Evolutionary conservation across 2,888 invertebrate genomes (phyloP), one percentile per base, ranked within the genome.

Genomic region (Cistogaster globosa): DNA sequence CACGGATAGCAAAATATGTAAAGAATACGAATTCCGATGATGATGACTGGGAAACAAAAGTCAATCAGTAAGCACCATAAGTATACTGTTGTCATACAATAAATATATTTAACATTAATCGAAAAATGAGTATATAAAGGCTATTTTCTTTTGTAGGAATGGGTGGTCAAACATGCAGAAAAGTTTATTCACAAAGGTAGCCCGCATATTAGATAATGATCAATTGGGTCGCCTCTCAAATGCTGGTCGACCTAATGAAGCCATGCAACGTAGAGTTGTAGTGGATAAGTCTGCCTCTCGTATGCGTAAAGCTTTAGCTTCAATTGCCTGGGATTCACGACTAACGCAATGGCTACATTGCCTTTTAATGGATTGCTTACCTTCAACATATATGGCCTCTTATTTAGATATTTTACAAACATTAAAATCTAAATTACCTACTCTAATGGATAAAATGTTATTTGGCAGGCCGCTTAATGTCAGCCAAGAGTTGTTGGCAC

Each of bases 341-440:
- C 92, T 96, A 32, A 94, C 95, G 0, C 96, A 96, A 87, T 97
- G 97, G 97, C 91, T 97, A 45, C 97, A 97, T 91, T 93, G 94
- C 57, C 91, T 96, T 12, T 91, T 97, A 9, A 93, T 96, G 87
- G 96, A 97, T 85, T 93, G 94, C 88, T 92, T 97, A 62, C 95
- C 94, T 68, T 93, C 94, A 20, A 93, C 94, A 7, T 95, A 96
- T 90, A 93, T 97, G 87, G 94, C 95, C 0, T 94, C 95, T 9
- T 97, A 97, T 91, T 93, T 97, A 20, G 97, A 97, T 89, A 95
- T 96, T 67, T 91, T 97, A 87, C 97, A 97, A 93, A 96, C 95
- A 0, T 90, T 96, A 20, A 94, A 95, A 90, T 92, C 94, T 14
- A 95, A 96, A 93, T 92, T 96, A 80, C 97, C 97, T 0, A 93